Evolutionary conservation across 2,113 vertebrate genomes (phyloP), one percentile per base, ranked within the genome.

Genomic region (Rhodinocichla rosea): DNA sequence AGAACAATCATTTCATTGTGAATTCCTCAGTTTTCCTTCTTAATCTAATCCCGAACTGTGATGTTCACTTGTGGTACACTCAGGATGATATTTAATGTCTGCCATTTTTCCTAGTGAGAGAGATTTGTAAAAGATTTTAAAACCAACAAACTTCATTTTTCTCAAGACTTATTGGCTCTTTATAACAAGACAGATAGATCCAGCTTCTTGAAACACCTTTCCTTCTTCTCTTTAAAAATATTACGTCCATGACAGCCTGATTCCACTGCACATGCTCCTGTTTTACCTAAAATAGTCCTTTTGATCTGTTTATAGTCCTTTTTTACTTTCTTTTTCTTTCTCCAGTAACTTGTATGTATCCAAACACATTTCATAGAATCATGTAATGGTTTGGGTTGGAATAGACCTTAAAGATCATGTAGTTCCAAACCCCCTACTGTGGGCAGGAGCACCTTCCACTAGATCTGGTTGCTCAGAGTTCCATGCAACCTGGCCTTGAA

Each of bases 311-410:
- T 86, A 33, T 22, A 30, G 32, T 73, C 19, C 32, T 1, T 21
- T 3, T 2, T 19, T 2, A 2, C 24, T 33, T 42, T 7, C 2
- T 5, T 18, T 5, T 19, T 39, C 27, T 44, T 23, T 4, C 4
- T 15, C n/a, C 28, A 57, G 59, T 79, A 42, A 50, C 33, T 65
- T 82, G 42, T 77, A 56, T 63, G 76, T 83, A 62, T 47, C 47
- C 50, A 37, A 56, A 57, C 3, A 4, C 4, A 3, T 89, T 94
- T 62, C 30, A 23, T 33, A 63, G 30, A 63, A 55, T 69, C 26
- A 33, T 6, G 8, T 47, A 40, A 55, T 47, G 17, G 4, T 49
- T 47, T 62, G 40, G 9, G 5, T 77, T 63, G 35, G 35, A 56
- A 63, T 26, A 9, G n/a, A 55, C 47, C 15, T 42, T 76, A 37